phyloP scores from a whole-genome alignment of 2,113 vertebrate genomes.

The Octodon degus region DNA sequence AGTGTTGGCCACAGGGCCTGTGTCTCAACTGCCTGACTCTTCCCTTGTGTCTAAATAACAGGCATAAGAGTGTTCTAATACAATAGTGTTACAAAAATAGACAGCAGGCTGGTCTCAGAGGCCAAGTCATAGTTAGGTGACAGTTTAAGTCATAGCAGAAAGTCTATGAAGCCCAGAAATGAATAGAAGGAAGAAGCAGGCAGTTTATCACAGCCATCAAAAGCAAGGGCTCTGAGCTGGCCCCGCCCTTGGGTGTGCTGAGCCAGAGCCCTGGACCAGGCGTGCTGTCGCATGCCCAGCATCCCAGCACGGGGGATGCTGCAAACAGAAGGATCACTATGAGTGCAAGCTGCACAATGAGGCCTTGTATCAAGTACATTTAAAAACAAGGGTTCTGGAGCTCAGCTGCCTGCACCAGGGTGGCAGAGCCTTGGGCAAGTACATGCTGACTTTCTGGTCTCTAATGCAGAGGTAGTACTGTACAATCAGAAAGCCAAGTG shows the following conservation, averaged over 20 bases:
- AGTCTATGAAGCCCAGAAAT: background rate
- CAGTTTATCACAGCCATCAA: background rate
- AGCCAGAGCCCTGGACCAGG: no score
- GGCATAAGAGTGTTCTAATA: background rate
- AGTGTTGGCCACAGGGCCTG: background rate
- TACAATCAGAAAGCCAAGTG: background rate
- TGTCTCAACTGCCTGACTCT: background rate
- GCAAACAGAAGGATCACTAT: no score
- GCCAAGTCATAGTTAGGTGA: background rate
- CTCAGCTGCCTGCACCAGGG: background rate
- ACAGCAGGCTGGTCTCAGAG: background rate
- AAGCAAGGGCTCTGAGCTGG: background rate
- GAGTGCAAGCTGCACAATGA: no score
- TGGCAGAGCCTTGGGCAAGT: background rate
- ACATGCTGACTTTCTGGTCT: background rate
- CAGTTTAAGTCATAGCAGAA: background rate
- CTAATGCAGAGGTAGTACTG: background rate
- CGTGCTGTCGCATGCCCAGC: no score
- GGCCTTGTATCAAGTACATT: background rate
- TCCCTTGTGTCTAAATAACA: background rate
- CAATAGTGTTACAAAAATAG: background rate
- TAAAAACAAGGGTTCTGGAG: background rate
- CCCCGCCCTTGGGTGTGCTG: no score
- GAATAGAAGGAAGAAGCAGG: background rate
- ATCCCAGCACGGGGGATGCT: no score